Evolutionary conservation across 2,113 vertebrate genomes (phyloP).

Genomic region (Nothoprocta pentlandii): DNA sequence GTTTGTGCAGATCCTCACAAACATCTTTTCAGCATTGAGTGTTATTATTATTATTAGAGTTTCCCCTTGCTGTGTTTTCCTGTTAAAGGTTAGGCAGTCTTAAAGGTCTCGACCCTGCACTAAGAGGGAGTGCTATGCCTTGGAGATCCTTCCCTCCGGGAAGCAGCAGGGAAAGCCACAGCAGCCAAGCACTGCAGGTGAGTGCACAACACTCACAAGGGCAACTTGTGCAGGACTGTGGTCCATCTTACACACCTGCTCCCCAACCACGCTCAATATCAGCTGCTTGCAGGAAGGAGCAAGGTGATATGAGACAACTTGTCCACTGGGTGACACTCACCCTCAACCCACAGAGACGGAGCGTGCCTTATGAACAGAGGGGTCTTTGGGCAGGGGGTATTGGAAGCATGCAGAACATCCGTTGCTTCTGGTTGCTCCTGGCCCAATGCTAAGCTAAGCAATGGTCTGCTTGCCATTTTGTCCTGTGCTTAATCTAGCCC

Average conservation of each 20-base stretch:
- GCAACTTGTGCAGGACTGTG: background rate
- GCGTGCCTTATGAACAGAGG: background rate
- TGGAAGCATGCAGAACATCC: background rate
- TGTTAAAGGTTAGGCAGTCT: background rate
- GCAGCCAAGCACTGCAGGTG: background rate
- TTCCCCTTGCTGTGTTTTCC: background rate
- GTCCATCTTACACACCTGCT: background rate
- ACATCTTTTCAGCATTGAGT: background rate
- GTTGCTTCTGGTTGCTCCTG: background rate
- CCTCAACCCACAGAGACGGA: background rate
- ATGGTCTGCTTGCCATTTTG: conserved; percentile 63
- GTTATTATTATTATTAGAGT: background rate
- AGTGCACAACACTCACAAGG: background rate
- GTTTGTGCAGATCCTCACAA: conserved; percentile 21
- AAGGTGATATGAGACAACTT: background rate
- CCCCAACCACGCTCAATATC: background rate
- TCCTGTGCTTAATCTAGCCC: conserved; percentile 71
- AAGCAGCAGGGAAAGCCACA: background rate
- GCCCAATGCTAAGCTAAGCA: background rate
- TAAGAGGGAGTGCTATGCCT: background rate
- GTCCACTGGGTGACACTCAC: conserved; percentile 25
- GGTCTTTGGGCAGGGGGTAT: background rate
- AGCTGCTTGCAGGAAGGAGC: background rate
- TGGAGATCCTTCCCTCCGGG: background rate
- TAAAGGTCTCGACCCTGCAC: background rate